These are phyloP conservation scores for Oncopodura yosiiana DNA, from an alignment of 1,140 invertebrate species.

Conservation along the genomic window DNA sequence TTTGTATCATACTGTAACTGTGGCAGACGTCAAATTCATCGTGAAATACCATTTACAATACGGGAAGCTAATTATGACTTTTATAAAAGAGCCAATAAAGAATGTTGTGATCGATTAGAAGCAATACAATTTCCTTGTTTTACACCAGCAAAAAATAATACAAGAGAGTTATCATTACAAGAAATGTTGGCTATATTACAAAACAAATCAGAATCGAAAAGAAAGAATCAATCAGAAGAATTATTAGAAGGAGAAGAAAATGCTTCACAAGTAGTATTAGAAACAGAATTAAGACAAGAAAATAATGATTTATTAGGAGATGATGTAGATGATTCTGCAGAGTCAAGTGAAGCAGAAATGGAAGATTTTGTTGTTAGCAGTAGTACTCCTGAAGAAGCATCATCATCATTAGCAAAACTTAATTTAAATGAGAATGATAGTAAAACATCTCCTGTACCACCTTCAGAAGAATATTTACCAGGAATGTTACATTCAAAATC, in stretches of 20 bases:
- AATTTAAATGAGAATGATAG: neutral
- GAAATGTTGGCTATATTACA: constrained; percentile 28
- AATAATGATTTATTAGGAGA: constrained; percentile 10
- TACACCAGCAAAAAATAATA: constrained; percentile 61
- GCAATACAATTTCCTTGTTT: constrained; percentile 69
- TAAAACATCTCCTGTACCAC: too few relatives aligned
- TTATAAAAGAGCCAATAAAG: constrained; percentile 62
- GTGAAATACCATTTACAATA: constrained; percentile 81
- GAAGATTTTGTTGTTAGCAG: neutral
- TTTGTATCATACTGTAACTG: constrained; percentile 84
- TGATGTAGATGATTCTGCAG: neutral
- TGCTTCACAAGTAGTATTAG: constrained; percentile 1
- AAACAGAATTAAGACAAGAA: constrained; percentile 27
- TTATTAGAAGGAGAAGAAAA: constrained; percentile 7
- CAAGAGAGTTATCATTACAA: constrained; percentile 10
- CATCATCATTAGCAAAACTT: neutral
- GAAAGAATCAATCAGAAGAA: neutral
- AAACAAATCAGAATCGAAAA: constrained; percentile 1
- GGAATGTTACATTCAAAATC: constrained; percentile 77
- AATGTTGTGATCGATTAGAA: constrained; percentile 61
- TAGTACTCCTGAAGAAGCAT: neutral
- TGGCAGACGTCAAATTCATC: constrained; percentile 65
- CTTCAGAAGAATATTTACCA: constrained; percentile 65
- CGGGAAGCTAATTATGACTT: constrained; percentile 77
- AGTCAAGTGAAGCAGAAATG: neutral